A percentile compares a stretch with the other conserved stretches of the same genome.
These are phyloP conservation scores for Lysiphlebus fabarum DNA, from an alignment of 1,140 invertebrate species.

Conservation along the genomic window DNA sequence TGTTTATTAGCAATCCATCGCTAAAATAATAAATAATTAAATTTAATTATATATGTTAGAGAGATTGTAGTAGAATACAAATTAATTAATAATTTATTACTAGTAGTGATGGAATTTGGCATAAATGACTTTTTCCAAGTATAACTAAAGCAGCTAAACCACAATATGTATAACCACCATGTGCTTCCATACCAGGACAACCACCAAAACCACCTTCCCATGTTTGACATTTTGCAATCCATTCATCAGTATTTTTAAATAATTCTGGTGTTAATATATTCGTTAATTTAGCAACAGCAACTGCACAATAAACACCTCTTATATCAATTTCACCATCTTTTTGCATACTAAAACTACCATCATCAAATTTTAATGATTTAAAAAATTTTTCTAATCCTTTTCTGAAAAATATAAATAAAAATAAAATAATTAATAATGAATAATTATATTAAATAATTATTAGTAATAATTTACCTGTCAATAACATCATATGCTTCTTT, in stretches of 20 bases:
- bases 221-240: conserved; percentile 91
- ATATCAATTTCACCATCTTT: conserved; percentile 93
- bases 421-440: neutral
- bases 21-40: conserved; percentile 43
- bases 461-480: conserved; percentile 62
- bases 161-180: conserved; percentile 98
- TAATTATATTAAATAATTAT: conserved; percentile 13
- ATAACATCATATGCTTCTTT: conserved; percentile 83
- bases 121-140: conserved; percentile 74
- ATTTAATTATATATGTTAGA: no score
- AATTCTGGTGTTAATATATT: conserved; percentile 76
- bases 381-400: conserved; percentile 74
- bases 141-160: conserved; percentile 84
- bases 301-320: conserved; percentile 91
- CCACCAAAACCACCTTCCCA: conserved; percentile 98
- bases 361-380: conserved; percentile 68
- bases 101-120: conserved; percentile 75
- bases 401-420: conserved; percentile 45
- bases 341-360: conserved; percentile 91
- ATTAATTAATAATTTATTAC: conserved; percentile 47
- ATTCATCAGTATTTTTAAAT: conserved; percentile 83
- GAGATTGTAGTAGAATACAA: no score
- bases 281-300: conserved; percentile 83
- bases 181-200: conserved; percentile 91
- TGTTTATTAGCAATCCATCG: conserved; percentile 86